Evolutionary conservation across 2,797 vertebrate species (phyloP).

Genomic region (Ficedula albicollis): DNA sequence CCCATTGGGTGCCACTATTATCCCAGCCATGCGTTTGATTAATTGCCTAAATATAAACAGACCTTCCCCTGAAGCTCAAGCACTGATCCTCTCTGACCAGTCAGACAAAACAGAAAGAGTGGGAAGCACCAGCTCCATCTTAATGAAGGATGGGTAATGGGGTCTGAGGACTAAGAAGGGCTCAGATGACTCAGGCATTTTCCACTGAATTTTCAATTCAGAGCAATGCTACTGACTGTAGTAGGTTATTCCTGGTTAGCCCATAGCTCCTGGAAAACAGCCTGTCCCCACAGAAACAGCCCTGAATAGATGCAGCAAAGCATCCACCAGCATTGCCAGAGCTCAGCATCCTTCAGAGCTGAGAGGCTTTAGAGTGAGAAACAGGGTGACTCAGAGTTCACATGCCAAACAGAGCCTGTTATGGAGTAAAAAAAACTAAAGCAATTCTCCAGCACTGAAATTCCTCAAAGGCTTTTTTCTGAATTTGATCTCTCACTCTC

Average conservation of each 20-base stretch:
- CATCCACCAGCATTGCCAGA: neutral
- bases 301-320: neutral
- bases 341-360: neutral
- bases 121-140: neutral
- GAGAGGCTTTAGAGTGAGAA: neutral
- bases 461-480: neutral
- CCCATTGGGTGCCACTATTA: neutral
- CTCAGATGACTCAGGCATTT: neutral
- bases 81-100: neutral
- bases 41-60: neutral
- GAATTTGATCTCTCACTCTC: neutral
- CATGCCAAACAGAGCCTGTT: neutral
- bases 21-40: neutral
- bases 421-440: neutral
- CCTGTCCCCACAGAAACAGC: neutral
- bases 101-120: neutral
- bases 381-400: neutral
- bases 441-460: neutral
- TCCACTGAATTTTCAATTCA: neutral
- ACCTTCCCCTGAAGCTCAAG: neutral
- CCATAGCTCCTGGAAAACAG: neutral
- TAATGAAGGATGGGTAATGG: neutral
- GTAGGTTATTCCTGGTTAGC: neutral
- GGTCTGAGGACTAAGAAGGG: neutral
- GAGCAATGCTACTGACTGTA: neutral